Percentiles rank a stretch among this genome's conserved stretches.
Evolutionary conservation across 2,888 invertebrate genomes (phyloP).

Genomic region (Ariolimax columbianus): DNA sequence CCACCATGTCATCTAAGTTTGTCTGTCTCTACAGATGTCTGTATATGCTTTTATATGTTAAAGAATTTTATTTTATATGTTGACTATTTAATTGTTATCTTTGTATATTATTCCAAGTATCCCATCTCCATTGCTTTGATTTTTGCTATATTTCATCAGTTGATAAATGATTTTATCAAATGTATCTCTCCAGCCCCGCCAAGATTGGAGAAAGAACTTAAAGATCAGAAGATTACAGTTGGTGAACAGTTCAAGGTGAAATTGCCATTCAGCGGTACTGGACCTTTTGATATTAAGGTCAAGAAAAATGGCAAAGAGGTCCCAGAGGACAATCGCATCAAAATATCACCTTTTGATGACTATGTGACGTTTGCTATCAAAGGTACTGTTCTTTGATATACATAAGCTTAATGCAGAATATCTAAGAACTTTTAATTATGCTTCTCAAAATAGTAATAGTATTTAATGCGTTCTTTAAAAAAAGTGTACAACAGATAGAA

Average conservation of each 20-base stretch:
- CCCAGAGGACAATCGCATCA: constrained; percentile 77
- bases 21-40: too few species aligned
- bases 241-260: constrained; percentile 98
- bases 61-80: too few species aligned
- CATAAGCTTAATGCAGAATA: too few species aligned
- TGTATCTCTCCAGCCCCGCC: constrained; percentile 79
- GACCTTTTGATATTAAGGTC: constrained; percentile 93
- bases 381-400: constrained; percentile 78
- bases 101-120: too few species aligned
- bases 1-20: too few species aligned
- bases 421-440: too few species aligned
- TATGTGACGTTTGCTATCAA: constrained; percentile 96
- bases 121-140: neutral
- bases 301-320: constrained; percentile 90
- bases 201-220: constrained; percentile 94
- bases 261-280: constrained; percentile 96
- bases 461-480: too few species aligned
- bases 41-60: too few species aligned
- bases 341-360: constrained; percentile 88
- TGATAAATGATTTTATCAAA: neutral
- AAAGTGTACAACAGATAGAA: too few species aligned
- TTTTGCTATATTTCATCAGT: neutral
- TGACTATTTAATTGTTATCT: too few species aligned
- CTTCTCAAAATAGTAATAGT: too few species aligned
- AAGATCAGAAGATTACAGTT: constrained; percentile 92